Evolutionary conservation across 2,888 invertebrate genomes (phyloP).

Genomic region (Pandemis cinnamomeana): DNA sequence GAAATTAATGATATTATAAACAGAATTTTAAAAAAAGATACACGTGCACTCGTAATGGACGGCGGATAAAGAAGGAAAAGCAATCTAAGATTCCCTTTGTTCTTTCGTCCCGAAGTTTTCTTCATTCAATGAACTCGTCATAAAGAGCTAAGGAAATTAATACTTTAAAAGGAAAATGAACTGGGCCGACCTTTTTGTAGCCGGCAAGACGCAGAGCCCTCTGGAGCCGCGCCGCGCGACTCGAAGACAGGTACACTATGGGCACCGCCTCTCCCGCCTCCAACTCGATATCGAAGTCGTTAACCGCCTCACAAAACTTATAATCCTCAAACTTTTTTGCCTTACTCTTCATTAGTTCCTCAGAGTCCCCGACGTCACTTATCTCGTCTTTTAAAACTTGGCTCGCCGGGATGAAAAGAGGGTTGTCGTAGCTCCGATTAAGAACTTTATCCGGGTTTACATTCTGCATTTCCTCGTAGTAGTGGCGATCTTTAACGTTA

Average conservation of each 20-base stretch:
- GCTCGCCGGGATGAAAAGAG: constrained; percentile 68
- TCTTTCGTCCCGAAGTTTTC: constrained; percentile 25
- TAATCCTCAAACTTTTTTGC: constrained; percentile 74
- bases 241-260: constrained; percentile 79
- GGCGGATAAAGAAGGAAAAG: constrained; percentile 33
- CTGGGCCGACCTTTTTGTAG: constrained; percentile 81
- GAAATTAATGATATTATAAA: neutral
- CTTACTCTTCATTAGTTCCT: constrained; percentile 73
- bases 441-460: constrained; percentile 58
- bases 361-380: constrained; percentile 63
- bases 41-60: constrained; percentile 26
- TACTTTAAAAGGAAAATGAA: constrained; percentile 38
- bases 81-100: constrained; percentile 38
- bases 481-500: constrained; percentile 44
- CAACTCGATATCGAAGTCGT: constrained; percentile 78
- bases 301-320: constrained; percentile 77
- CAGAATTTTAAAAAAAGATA: neutral
- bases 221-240: constrained; percentile 81
- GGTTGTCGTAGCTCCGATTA: constrained; percentile 70
- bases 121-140: constrained; percentile 33
- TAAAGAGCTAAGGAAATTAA: constrained; percentile 40
- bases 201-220: constrained; percentile 84
- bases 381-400: constrained; percentile 72
- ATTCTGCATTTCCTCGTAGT: constrained; percentile 47
- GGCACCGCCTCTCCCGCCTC: constrained; percentile 73